Base-by-base conservation (phyloP, 2,888 invertebrate species). In the Melanophora roralis region DNA sequence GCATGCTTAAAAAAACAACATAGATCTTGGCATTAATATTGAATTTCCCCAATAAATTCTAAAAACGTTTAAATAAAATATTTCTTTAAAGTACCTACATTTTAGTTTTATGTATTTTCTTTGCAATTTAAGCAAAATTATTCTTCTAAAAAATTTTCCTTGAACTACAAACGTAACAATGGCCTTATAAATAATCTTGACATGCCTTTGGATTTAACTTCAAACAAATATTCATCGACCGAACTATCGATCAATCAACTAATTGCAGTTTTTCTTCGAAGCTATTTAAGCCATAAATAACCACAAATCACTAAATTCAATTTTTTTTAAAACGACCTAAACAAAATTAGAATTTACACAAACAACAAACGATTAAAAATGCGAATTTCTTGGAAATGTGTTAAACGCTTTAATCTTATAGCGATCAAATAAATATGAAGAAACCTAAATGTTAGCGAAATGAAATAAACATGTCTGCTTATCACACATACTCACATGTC, bases 361-460 rank as follows among this genome's bases (percentile, higher is more conserved):
- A 49, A 43, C 7, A 12, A 62, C 32, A 11, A 4, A 67, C 11
- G 23, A 53, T 32, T 7, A 23, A 19, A n/a, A 65, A 65, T 71
- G 76, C 71, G 67, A 79, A 78, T 62, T 79, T 79, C 79, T 67
- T 34, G 60, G 76, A 79, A 79, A 43, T 67, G 53, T 67, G 45
- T 71, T 60, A 57, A 74, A 62, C 40, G 40, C 79, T 76, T 80
- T 80, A 57, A 80, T 76, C 71, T 72, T 60, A 55, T 36, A 43
- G 67, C 55, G 76, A 80, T 72, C 79, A 71, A 79, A 75, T n/a
- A 6, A 3, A 57, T 16, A 47, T 49, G 38, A 65, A 64, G 6
- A 55, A 73, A 27, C 2, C n/a, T n/a, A 55, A 64, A 71, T 60
- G 47, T 60, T 59, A 34, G 32, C 59, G 69, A 36, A 75, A 71